phyloP scores from a whole-genome alignment of 2,888 invertebrate genomes.

The Melanophora roralis region DNA sequence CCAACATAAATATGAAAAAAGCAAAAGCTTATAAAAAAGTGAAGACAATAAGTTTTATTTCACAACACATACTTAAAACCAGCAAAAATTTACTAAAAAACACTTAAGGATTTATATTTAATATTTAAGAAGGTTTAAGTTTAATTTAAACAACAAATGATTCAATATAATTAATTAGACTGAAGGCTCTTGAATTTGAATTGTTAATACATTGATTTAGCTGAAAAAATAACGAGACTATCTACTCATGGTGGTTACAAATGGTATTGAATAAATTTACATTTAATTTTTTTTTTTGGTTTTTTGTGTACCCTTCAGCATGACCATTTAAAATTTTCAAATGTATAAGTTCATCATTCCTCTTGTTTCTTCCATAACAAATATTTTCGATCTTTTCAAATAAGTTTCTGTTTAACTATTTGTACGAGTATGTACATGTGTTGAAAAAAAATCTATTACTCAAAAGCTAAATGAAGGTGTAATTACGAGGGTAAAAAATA shows the following conservation, averaged over 20 bases:
- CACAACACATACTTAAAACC: neutral
- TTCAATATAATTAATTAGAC: constrained; percentile 55
- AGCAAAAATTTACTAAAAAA: neutral
- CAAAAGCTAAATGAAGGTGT: no score
- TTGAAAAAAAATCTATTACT: no score
- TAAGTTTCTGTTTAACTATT: no score
- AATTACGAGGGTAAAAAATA: no score
- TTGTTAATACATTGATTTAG: constrained; percentile 54
- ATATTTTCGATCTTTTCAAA: no score
- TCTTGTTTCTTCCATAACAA: no score
- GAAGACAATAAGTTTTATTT: neutral
- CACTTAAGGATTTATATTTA: constrained; percentile 22
- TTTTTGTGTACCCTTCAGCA: no score
- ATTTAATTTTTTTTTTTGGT: constrained; percentile 25
- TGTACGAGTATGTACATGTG: no score
- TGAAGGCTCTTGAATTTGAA: constrained; percentile 47
- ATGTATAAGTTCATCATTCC: no score
- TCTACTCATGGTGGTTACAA: neutral
- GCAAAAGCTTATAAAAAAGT: neutral
- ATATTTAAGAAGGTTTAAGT: neutral
- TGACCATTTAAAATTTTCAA: no score
- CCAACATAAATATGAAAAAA: no score
- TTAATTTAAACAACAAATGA: neutral
- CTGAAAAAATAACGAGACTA: constrained; percentile 13
- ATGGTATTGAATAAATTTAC: constrained; percentile 55